phyloP scores from a whole-genome alignment of 1,140 invertebrate species.

The Phymorhynchus buccinoides region DNA sequence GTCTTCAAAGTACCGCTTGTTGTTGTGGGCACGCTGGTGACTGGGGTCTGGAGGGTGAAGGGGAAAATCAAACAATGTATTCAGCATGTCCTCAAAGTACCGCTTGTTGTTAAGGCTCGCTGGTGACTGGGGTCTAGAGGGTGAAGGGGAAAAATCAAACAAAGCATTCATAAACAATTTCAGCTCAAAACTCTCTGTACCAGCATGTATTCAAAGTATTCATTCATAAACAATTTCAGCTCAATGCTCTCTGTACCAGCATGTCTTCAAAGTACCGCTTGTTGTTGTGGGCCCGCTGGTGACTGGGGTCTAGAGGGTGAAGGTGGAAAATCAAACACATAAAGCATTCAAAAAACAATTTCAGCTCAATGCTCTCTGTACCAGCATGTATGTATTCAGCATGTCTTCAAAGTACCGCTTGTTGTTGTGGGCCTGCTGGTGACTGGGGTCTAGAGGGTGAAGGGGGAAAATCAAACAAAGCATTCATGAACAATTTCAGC shows the following conservation, averaged over 20 bases:
- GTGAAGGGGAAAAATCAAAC: too few relatives aligned
- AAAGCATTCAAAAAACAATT: too few relatives aligned
- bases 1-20: constrained; percentile 72
- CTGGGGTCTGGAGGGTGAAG: constrained; percentile 66
- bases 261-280: constrained; percentile 72
- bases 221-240: too few relatives aligned
- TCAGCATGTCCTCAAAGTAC: constrained; percentile 72
- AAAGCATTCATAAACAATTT: too few relatives aligned
- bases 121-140: constrained; percentile 66
- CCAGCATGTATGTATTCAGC: too few relatives aligned
- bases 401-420: constrained; percentile 72
- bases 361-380: too few relatives aligned
- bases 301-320: constrained; percentile 66
- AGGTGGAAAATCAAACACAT: too few relatives aligned
- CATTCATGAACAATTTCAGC: too few relatives aligned
- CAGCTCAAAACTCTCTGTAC: constrained; percentile 49
- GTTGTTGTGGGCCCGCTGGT: constrained; percentile 67
- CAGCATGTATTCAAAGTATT: constrained; percentile 72
- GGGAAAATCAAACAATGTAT: too few relatives aligned
- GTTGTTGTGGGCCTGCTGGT: constrained; percentile 66
- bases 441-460: too few relatives aligned
- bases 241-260: constrained; percentile 51
- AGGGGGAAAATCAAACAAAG: too few relatives aligned
- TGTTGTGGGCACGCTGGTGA: constrained; percentile 66
- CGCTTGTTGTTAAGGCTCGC: constrained; percentile 66